These are phyloP conservation scores for Spilosoma lubricipeda DNA, from an alignment of 2,888 invertebrate genomes.

Conservation along the genomic window DNA sequence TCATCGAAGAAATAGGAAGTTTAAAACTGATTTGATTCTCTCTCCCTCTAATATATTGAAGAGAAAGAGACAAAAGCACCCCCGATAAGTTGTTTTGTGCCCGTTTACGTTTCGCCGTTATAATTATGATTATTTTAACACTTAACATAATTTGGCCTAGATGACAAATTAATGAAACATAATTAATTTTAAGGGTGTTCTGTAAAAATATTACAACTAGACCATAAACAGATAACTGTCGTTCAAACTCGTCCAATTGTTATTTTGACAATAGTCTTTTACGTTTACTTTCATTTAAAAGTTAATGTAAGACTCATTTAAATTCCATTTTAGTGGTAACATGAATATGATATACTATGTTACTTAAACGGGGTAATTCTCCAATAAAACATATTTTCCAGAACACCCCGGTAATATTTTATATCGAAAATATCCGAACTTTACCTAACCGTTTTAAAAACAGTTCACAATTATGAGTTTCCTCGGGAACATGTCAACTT, in stretches of 20 bases:
- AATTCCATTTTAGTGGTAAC: background rate
- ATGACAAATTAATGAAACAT: background rate
- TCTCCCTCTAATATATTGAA: background rate
- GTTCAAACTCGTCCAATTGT: background rate
- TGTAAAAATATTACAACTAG: background rate
- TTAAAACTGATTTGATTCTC: background rate
- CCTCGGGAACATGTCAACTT: background rate
- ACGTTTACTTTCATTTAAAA: constrained; percentile 67
- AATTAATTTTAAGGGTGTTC: background rate
- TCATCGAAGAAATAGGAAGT: background rate
- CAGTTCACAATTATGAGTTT: background rate
- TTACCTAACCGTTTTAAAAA: background rate
- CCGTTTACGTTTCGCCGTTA: background rate
- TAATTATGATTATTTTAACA: background rate
- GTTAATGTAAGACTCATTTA: constrained; percentile 62
- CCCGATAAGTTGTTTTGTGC: background rate
- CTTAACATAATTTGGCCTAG: constrained; percentile 19
- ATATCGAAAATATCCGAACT: background rate
- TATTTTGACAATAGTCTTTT: constrained; percentile 46
- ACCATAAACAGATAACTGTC: background rate
- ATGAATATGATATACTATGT: background rate
- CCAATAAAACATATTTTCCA: background rate
- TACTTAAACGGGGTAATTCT: background rate
- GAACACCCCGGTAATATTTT: background rate
- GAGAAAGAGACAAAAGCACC: background rate